Evolutionary conservation across 2,888 invertebrate genomes (phyloP).

Genomic region (Erynnis tages): DNA sequence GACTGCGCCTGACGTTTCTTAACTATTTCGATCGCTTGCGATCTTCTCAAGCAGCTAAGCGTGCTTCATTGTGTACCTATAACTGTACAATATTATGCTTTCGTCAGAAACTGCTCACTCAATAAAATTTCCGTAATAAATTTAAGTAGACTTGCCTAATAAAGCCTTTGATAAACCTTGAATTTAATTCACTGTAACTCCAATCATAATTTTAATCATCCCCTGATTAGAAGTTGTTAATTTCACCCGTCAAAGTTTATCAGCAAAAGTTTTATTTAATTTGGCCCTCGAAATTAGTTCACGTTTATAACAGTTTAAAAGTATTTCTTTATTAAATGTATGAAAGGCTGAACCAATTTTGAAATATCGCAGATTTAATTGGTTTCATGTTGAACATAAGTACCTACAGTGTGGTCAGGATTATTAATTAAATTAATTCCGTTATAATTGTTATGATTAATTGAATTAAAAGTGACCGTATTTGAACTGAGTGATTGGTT

Average conservation of each 20-base stretch:
- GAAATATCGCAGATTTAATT: too few relatives aligned
- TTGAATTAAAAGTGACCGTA: too few relatives aligned
- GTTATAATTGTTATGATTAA: too few relatives aligned
- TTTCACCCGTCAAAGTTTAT: background rate
- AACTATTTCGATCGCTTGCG: too few relatives aligned
- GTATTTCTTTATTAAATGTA: background rate
- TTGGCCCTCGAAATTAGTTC: background rate
- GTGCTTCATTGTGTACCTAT: too few relatives aligned
- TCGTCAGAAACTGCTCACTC: background rate
- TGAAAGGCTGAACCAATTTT: background rate
- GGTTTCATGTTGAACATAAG: too few relatives aligned
- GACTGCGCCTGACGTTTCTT: too few relatives aligned
- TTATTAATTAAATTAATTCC: too few relatives aligned
- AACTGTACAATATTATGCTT: background rate
- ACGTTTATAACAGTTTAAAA: background rate
- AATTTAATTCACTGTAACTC: background rate
- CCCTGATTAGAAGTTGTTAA: background rate
- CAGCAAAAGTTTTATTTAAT: conserved; percentile 5
- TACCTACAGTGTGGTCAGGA: too few relatives aligned
- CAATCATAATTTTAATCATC: conserved; percentile 8
- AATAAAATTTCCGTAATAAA: background rate
- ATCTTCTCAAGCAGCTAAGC: too few relatives aligned
- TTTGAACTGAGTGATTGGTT: too few relatives aligned
- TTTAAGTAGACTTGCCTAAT: background rate
- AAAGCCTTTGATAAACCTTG: background rate